Base-by-base conservation (phyloP, 2,113 vertebrate genomes). In the Cyprinodon variegatus region DNA sequence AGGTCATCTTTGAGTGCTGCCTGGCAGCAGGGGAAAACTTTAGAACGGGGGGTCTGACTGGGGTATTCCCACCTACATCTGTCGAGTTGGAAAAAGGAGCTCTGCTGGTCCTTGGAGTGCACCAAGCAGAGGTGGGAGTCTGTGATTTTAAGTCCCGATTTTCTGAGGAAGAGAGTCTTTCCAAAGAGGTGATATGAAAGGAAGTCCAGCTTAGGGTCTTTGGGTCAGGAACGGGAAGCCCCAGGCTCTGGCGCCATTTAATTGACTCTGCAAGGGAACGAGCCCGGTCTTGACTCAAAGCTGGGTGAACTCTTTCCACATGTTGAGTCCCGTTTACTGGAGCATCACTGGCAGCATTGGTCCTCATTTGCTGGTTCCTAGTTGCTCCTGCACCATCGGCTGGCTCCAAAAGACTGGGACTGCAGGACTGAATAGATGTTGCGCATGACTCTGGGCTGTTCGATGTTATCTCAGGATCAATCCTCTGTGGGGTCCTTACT, bases 181-280 rank as follows among this genome's bases (percentile, higher is more conserved):
- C 89, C 39, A 90, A 81, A 8, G 90, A 76, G 43, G 83, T 93
- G 74, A 87, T 84, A 4, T 84, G 86, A 86, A 93, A 93, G 37
- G 84, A 59, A 77, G 87, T 78, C 40, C 80, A 79, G 67, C 36
- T 79, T 11, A 72, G 36, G 53, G 73, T 67, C 78, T 78, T 83
- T 0, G 70, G 20, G n/a, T 89, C 86, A 10, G 76, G 72, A 9
- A 82, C 70, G 11, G 89, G 88, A 37, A 90, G 86, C 64, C 86
- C 89, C 22, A 92, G 66, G 89, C 86, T 94, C 86, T 89, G 86
- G 22, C 84, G 89, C 84, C 90, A 94, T 70, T 91, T 92, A 0
- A 87, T 91, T 15, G 90, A 69, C 68, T 88, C 78, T 0, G 91
- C 36, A 48, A 45, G 82, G 71, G 83, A 87, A 60, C 84, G 82